A percentile compares a stretch with the other conserved stretches of the same genome.
These are phyloP conservation scores for Xyliphius kryptos DNA, from an alignment of 2,113 vertebrate genomes.

Conservation along the genomic window DNA sequence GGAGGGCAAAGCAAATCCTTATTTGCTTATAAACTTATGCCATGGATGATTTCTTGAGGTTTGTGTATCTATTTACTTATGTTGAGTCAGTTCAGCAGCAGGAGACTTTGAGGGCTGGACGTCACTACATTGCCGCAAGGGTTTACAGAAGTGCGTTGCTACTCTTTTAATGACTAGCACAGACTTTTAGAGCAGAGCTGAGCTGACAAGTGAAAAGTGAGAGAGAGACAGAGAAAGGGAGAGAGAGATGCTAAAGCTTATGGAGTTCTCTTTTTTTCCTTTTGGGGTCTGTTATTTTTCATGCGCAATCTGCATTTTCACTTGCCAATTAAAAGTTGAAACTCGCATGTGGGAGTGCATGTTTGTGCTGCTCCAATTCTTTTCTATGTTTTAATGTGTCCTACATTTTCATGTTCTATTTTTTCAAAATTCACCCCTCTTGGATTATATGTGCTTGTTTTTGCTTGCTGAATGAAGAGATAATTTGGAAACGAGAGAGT, in stretches of 20 bases:
- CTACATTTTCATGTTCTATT: conserved; percentile 12
- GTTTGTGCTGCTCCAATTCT: conserved; percentile 32
- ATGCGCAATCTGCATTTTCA: conserved; percentile 30
- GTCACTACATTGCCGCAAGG: background rate
- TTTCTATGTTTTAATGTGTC: conserved; percentile 2
- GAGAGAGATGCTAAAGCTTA: background rate
- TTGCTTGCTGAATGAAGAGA: background rate
- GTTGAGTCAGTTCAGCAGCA: too few relatives aligned
- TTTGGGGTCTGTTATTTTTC: conserved; percentile 19
- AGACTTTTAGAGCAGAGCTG: background rate
- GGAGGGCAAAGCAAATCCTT: too few relatives aligned
- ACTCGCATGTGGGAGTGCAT: conserved; percentile 8
- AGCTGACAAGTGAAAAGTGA: too few relatives aligned
- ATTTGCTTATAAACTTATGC: too few relatives aligned
- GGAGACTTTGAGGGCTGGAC: background rate
- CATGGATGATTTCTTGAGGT: too few relatives aligned
- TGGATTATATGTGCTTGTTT: background rate
- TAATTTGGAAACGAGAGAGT: background rate
- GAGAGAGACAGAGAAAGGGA: background rate
- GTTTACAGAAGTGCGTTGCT: background rate
- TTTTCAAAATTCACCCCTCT: background rate
- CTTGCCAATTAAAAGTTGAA: conserved; percentile 28
- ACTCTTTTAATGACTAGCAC: background rate
- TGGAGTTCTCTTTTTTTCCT: conserved; percentile 21
- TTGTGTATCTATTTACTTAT: too few relatives aligned